Evolutionary conservation across 2,888 invertebrate genomes (phyloP), one percentile per base, ranked within the genome.

Genomic region (Rhagium mordax): DNA sequence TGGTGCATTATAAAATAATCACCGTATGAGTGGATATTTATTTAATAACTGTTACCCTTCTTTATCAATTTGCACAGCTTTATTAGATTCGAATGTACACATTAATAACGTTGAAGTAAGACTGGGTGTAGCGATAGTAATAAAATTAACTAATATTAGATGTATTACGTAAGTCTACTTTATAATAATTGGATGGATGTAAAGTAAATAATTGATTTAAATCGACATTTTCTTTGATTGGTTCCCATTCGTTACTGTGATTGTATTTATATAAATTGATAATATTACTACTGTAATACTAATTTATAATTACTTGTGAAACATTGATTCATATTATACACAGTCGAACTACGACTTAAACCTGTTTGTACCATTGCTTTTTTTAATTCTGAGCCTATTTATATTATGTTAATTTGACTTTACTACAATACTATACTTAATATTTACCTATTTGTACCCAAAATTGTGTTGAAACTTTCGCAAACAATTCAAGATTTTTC

Each of bases 211-310:
- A 74, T 78, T 65, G 74, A 76, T 62, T 70, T 70, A 49, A 70
- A 78, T 74, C 75, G 27, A 78, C 73, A 74, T 75, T 76, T 80
- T 79, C 77, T 79, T 78, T 77, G 55, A 74, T 85, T 85, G 83
- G 84, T 86, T 87, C 84, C 85, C 85, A 82, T 86, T 85, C 83
- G 81, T 86, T 86, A 84, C 86, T 86, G 87, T 86, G 86, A 87
- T 87, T 86, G 85, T 87, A 86, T 85, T 86, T 86, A 84, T 85
- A 86, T 84, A 82, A 85, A 84, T 80, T 81, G 79, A 81, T 83
- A 83, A 81, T 81, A 78, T 81, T 82, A 82, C 76, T 74, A 82
- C 71, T 75, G 80, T 74, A 81, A 82, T 78, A 78, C 79, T 83
- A 84, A 79, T 83, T 82, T 82, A 67, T 57, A 51, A n/a, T n/a